Evolutionary conservation across 2,797 vertebrate species (phyloP), one percentile per base, ranked within the genome.

Genomic region (Smutsia gigantea): DNA sequence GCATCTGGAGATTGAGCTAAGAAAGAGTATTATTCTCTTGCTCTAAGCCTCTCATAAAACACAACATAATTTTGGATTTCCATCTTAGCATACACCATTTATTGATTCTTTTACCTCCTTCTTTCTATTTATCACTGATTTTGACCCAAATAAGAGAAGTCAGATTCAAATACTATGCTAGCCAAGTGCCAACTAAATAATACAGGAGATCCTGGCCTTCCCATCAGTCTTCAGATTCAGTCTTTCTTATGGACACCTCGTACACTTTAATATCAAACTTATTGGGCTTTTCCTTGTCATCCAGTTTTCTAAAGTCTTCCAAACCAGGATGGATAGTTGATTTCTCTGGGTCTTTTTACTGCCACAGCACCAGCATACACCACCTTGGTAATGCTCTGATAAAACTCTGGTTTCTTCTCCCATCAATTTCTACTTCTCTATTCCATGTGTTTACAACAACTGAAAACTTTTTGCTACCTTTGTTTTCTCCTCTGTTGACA

Each of bases 231-330:
- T 87, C 59, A 83, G 25, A 82, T 66, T 94, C 21, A 27, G 0
- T 84, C 64, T 68, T 87, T 96, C 72, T 84, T 95, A 72, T 53
- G 94, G 79, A 94, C 71, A 68, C 8, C 51, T 72, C 87, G 57
- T 94, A 12, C 85, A 57, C 96, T 95, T 95, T 66, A 81, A 7
- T 90, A 88, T 93, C 55, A 81, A 37, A 97, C 61, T 81, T 63
- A 77, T 29, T 84, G 53, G 53, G 25, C n/a, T 92, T 92, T 90
- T 92, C 81, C 85, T 92, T 93, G 31, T 66, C 79, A 84, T 77
- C 86, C 25, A 69, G 3, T 84, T 87, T 77, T 81, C 74, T 74
- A 64, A 95, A 93, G 79, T 64, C 39, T 89, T 92, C 64, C 31
- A 94, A 79, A 85, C 23, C 72, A 29, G 42, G 31, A 53, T 27